Evolutionary conservation across 2,888 invertebrate species (phyloP), one percentile per base, ranked within the genome.

Genomic region (Caenorhabditis plicata): DNA sequence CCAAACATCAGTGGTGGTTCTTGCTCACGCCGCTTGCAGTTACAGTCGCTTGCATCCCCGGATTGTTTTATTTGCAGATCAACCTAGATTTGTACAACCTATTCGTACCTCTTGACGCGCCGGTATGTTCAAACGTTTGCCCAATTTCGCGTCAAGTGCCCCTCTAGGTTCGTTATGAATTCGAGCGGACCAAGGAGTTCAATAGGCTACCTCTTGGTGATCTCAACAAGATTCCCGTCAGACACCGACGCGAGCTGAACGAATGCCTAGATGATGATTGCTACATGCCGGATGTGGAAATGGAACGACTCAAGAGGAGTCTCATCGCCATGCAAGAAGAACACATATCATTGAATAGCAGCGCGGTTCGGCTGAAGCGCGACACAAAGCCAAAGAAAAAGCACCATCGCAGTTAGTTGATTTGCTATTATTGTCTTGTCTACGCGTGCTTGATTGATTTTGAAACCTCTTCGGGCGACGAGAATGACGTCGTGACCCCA

Each of bases 21-120:
- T 43, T 71, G 5, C 44, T 55, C 17, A 63, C 55, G 1, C 61
- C 65, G 7, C 42, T 66, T 4, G 23, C 73, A 11, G 43, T 75
- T 47, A 75, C 77, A 8, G 17, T 73, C 11, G 49, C 58, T 7
- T 74, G 58, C 22, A 33, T 74, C 2, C 78, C 78, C 15, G 78
- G 79, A 32, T 55, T 79, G 19, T 71, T 68, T 38, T 71, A 60
- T 45, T 45, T 79, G 13, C 64, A 64, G 41, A 78, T 79, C 54
- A 79, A 79, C 43, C 63, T 79, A 29, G 79, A 79, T 64, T 65
- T 79, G 40, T 79, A 80, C 64, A 62, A 74, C 29, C 64, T 78
- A 7, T 79, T 79, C 42, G 79, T 79, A 2, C 79, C 79, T 7
- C 53, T 68, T 17, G 79, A 78, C 61, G 79, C 79, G 4, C 79